Conservation (phyloP, 2,888 invertebrate species). For the Philereme transversata region DNA sequence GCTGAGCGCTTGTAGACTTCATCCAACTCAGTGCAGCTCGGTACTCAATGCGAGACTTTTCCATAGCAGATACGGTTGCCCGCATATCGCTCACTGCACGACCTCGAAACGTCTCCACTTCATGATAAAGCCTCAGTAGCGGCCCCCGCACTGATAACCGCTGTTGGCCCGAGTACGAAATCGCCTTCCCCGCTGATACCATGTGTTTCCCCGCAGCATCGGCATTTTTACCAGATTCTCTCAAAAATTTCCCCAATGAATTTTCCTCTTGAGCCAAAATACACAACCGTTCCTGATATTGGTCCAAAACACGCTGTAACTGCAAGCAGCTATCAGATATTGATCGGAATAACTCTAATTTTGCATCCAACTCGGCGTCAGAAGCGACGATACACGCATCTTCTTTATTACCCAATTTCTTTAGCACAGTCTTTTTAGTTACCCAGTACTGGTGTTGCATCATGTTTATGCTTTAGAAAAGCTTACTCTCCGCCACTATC, state of each 20-base stretch:
- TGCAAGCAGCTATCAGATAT: slow-evolving; percentile 95
- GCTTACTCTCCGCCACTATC: neutral
- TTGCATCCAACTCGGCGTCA: slow-evolving; percentile 98
- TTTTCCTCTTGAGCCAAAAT: slow-evolving; percentile 98
- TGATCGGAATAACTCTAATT: slow-evolving; percentile 96
- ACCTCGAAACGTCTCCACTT: slow-evolving; percentile 98
- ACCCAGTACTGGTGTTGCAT: slow-evolving; percentile 99
- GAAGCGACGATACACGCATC: slow-evolving; percentile 98
- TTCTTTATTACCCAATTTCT: slow-evolving; percentile 97
- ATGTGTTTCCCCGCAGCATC: slow-evolving; percentile 89
- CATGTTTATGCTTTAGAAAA: slow-evolving; percentile 50
- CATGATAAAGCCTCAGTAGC: slow-evolving; percentile 94
- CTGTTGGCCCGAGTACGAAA: slow-evolving; percentile 96
- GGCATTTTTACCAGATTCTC: slow-evolving; percentile 95
- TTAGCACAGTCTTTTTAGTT: slow-evolving; percentile 96
- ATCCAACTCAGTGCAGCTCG: slow-evolving; percentile 98
- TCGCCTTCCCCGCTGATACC: slow-evolving; percentile 89
- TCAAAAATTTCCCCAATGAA: slow-evolving; percentile 95
- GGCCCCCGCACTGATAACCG: slow-evolving; percentile 94
- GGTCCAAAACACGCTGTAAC: slow-evolving; percentile 94
- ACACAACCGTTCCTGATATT: slow-evolving; percentile 96
- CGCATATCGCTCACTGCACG: slow-evolving; percentile 97
- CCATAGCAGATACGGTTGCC: slow-evolving; percentile 96
- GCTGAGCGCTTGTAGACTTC: slow-evolving; percentile 97
- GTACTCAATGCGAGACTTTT: slow-evolving; percentile 97